These are phyloP conservation scores for Oikopleura dioica DNA, from an alignment of 23 tunicate species.

Conservation along the genomic window DNA sequence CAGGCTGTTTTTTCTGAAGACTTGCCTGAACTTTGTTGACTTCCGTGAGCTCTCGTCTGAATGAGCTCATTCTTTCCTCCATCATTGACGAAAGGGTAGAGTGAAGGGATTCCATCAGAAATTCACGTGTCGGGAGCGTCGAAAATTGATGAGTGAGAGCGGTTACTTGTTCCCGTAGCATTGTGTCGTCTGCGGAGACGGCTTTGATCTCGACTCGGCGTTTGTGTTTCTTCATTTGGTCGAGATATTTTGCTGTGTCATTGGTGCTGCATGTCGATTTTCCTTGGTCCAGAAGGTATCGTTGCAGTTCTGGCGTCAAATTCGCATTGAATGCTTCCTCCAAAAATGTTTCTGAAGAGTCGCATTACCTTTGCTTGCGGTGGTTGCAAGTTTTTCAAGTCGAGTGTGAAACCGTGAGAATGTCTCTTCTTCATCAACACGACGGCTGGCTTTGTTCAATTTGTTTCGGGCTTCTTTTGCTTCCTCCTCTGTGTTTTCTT, in stretches of 20 bases:
- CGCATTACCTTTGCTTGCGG: neutral
- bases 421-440: neutral
- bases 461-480: neutral
- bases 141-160: neutral
- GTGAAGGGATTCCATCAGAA: neutral
- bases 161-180: too few species aligned
- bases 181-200: neutral
- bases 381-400: neutral
- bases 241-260: neutral
- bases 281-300: neutral
- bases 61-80: neutral
- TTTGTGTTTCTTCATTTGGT: neutral
- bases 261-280: neutral
- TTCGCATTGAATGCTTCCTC: neutral
- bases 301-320: neutral
- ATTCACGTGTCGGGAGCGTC: neutral
- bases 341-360: neutral
- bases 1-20: neutral
- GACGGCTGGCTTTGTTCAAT: neutral
- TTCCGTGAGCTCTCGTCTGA: neutral
- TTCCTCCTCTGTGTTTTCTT: neutral
- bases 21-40: neutral
- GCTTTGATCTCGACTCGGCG: neutral
- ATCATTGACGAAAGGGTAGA: too few species aligned
- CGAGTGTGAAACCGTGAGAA: neutral